A percentile compares a stretch with the other conserved stretches of the same genome.
These are phyloP conservation scores for Argya squamiceps DNA, from an alignment of 2,797 vertebrate species.

Conservation along the genomic window DNA sequence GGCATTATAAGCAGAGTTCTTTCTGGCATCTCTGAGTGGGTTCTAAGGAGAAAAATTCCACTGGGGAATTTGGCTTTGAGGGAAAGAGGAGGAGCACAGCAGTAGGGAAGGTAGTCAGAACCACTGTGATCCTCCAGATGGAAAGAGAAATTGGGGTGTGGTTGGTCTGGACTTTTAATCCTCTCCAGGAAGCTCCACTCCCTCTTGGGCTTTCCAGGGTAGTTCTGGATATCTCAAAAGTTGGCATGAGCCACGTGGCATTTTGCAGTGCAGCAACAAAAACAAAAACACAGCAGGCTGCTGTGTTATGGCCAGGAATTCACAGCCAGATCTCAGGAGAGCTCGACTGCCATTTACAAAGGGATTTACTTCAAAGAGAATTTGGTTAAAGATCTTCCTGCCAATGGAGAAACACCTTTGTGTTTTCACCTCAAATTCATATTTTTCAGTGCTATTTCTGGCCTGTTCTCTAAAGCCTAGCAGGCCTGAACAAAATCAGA, in stretches of 20 bases:
- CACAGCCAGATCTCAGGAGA: neutral
- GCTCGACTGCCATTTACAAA: neutral
- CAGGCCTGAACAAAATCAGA: neutral
- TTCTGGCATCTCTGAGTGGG: neutral
- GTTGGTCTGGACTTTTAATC: neutral
- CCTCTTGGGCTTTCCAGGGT: neutral
- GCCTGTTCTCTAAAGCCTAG: neutral
- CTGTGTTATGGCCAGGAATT: neutral
- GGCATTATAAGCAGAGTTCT: neutral
- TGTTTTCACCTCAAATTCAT: neutral
- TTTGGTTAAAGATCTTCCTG: neutral
- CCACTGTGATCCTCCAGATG: neutral
- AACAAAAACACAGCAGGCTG: too few species aligned
- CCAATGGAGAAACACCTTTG: neutral
- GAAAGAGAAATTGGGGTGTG: accelerated
- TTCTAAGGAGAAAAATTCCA: neutral
- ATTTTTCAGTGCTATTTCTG: neutral
- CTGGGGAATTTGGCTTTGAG: neutral
- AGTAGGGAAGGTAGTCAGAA: neutral
- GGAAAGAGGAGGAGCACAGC: neutral
- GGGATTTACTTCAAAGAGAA: neutral
- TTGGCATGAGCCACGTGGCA: neutral
- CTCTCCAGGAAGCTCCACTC: neutral
- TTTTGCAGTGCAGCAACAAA: neutral
- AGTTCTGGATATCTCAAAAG: neutral